Conservation (phyloP, 2,888 invertebrate genomes). For the Leptinotarsa rubiginosa region DNA sequence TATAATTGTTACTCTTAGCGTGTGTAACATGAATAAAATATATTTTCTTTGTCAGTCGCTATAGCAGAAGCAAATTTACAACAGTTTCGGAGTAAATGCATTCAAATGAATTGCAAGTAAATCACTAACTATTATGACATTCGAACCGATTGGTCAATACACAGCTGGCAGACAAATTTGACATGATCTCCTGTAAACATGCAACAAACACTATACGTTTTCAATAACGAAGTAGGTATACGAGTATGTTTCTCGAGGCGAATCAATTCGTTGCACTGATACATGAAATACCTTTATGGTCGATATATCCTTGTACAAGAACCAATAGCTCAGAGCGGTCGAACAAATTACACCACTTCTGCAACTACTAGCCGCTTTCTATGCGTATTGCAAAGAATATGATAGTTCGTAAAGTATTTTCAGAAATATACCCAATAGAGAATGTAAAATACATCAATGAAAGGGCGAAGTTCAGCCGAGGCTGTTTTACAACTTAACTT, state of each 20-base stretch:
- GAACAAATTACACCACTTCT: constrained; percentile 15
- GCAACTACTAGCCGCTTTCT: constrained; percentile 1
- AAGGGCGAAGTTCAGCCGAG: no score
- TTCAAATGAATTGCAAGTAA: no score
- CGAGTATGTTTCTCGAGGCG: constrained; percentile 5
- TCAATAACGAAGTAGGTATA: constrained; percentile 9
- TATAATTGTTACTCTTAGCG: no score
- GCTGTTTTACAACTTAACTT: no score
- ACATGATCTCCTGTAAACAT: background rate
- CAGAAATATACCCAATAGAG: no score
- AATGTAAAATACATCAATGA: no score
- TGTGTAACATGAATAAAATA: no score
- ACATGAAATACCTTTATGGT: constrained; percentile 13
- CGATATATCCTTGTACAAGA: constrained; percentile 4
- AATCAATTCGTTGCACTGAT: constrained; percentile 16
- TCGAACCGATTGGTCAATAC: background rate
- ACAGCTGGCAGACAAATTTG: constrained; percentile 14
- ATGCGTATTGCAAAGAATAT: background rate
- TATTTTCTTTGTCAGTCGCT: no score
- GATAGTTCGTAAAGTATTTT: constrained; percentile 3
- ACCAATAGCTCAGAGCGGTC: constrained; percentile 7
- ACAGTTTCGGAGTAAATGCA: no score
- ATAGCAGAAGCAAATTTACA: no score
- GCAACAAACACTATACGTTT: constrained; percentile 6
- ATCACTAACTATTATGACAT: background rate